Evolutionary conservation across 2,888 invertebrate genomes (phyloP).

Genomic region (Poecilus cupreus): DNA sequence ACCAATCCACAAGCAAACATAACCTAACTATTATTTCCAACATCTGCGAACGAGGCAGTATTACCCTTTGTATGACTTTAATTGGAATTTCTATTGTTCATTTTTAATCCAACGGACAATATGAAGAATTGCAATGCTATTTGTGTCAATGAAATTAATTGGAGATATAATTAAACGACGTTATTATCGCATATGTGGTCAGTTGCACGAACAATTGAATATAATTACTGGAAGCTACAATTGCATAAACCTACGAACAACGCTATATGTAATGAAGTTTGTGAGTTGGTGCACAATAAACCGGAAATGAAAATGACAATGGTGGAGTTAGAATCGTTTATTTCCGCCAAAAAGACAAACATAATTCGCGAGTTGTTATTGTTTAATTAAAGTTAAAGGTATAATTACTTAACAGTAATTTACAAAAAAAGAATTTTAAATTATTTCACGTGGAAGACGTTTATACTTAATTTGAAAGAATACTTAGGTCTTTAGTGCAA

Average conservation of each 20-base stretch:
- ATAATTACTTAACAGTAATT: slow-evolving; percentile 13
- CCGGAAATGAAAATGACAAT: slow-evolving; percentile 17
- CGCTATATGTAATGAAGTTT: not conserved
- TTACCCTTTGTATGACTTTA: slow-evolving; percentile 12
- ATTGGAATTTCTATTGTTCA: slow-evolving; percentile 22
- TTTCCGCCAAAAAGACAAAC: slow-evolving; percentile 4
- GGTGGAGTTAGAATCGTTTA: slow-evolving; percentile 17
- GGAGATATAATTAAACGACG: not conserved
- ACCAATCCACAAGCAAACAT: not conserved
- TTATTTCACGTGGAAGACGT: not conserved
- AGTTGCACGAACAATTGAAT: not conserved
- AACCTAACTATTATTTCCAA: not conserved
- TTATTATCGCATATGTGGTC: slow-evolving; percentile 1
- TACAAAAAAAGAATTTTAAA: not conserved
- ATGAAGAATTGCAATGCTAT: not conserved
- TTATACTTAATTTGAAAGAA: not conserved
- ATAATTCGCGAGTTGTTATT: not conserved
- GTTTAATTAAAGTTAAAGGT: slow-evolving; percentile 11
- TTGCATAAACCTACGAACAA: not conserved
- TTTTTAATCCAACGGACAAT: not conserved
- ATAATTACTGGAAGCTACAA: not conserved
- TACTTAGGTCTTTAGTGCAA: not conserved
- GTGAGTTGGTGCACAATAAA: slow-evolving; percentile 2
- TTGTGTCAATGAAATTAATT: not conserved
- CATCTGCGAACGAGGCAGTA: not conserved